phyloP scores from a whole-genome alignment of 2,113 vertebrate species.

The Alligator sinensis region DNA sequence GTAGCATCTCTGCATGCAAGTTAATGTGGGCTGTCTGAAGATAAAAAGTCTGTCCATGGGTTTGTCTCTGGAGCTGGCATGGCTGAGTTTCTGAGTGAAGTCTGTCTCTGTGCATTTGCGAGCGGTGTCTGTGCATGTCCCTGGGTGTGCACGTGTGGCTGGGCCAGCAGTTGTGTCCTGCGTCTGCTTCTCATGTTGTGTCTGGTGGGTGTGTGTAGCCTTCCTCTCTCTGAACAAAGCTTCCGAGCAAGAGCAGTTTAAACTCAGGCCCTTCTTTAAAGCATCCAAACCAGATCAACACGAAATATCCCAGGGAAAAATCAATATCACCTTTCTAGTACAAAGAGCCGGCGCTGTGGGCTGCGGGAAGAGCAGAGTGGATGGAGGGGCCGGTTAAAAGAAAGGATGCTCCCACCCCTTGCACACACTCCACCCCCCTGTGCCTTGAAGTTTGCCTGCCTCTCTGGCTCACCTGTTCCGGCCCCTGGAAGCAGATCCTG shows the following conservation, averaged over 20 bases:
- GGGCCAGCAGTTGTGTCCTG: no score
- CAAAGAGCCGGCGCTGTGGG: neutral
- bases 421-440: neutral
- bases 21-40: neutral
- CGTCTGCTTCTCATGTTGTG: neutral
- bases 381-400: no score
- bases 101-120: neutral
- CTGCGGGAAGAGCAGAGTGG: no score
- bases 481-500: constrained; percentile 98
- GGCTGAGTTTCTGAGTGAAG: neutral
- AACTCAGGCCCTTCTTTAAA: neutral
- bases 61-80: no score
- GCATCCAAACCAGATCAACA: neutral
- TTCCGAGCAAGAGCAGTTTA: neutral
- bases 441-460: neutral
- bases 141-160: neutral
- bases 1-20: neutral
- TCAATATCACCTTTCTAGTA: neutral
- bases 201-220: neutral
- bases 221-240: neutral
- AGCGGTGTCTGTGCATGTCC: neutral
- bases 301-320: neutral
- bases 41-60: neutral
- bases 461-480: constrained; percentile 90
- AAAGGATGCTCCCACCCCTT: no score